A percentile compares a stretch with the other conserved stretches of the same genome.
Conservation (phyloP, 2,888 invertebrate species). For the Allygus modestus region DNA sequence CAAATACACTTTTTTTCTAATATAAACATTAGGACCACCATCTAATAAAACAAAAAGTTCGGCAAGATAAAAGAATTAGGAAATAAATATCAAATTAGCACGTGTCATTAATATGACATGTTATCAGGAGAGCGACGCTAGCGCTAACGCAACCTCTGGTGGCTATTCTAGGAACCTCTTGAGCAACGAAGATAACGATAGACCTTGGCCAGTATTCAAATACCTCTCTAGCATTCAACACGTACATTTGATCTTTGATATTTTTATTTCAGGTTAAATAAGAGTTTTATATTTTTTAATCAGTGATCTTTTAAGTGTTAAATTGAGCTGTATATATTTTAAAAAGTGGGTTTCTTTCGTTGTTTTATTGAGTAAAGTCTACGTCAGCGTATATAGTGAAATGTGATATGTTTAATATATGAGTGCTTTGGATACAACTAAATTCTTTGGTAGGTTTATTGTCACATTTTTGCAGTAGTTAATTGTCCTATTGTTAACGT, state of each 20-base stretch:
- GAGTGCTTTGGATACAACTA: neutral
- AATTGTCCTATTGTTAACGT: too few species aligned
- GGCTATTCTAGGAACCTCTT: conserved; percentile 24
- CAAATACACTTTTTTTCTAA: too few species aligned
- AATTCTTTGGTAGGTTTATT: neutral
- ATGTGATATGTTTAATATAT: conserved; percentile 7
- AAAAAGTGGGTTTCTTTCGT: neutral
- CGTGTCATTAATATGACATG: conserved; percentile 6
- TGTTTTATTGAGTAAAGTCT: neutral
- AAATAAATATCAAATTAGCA: neutral
- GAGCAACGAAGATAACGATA: conserved; percentile 21
- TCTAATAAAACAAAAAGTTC: too few species aligned
- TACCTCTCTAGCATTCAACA: conserved; percentile 2
- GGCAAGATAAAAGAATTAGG: too few species aligned
- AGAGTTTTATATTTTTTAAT: neutral
- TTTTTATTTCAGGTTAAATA: conserved; percentile 3
- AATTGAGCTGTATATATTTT: neutral
- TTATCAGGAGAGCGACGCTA: conserved; percentile 4
- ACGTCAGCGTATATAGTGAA: neutral
- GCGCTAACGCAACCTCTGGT: conserved; percentile 15
- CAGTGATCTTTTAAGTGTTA: neutral
- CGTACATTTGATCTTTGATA: conserved; percentile 39
- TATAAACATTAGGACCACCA: too few species aligned
- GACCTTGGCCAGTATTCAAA: conserved; percentile 45
- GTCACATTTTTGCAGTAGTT: too few species aligned